phyloP scores from a whole-genome alignment of 2,113 vertebrate genomes.

The Bubo blakistoni region DNA sequence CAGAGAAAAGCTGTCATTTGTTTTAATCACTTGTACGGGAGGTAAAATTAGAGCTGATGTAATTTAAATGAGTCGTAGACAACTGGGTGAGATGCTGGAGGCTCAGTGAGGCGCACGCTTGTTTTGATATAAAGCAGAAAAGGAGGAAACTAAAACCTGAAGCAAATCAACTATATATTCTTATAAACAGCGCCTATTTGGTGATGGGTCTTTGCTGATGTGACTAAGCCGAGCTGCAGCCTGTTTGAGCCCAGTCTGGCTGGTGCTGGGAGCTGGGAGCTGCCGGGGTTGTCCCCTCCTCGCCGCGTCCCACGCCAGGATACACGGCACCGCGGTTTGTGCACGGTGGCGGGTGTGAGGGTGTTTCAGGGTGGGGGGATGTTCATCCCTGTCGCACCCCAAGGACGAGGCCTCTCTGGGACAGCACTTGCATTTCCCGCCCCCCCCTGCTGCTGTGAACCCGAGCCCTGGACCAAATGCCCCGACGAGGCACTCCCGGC shows the following conservation, averaged over 20 bases:
- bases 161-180: fast-evolving
- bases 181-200: fast-evolving
- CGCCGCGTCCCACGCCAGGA: no score
- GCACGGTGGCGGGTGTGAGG: no score
- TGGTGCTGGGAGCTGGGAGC: neutral
- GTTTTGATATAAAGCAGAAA: neutral
- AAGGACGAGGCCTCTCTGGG: neutral
- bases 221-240: neutral
- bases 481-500: fast-evolving
- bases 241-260: neutral
- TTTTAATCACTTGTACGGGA: neutral
- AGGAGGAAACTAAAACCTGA: neutral
- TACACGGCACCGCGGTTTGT: no score
- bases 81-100: neutral
- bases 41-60: neutral
- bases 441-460: fast-evolving
- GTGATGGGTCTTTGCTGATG: neutral
- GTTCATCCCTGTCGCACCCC: neutral
- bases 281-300: neutral
- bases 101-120: fast-evolving
- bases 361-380: neutral
- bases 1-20: neutral
- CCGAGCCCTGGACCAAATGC: neutral
- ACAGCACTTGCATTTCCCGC: fast-evolving
- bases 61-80: fast-evolving